Base-by-base conservation (phyloP, 2,888 invertebrate genomes). In the Candidula unifasciata region DNA sequence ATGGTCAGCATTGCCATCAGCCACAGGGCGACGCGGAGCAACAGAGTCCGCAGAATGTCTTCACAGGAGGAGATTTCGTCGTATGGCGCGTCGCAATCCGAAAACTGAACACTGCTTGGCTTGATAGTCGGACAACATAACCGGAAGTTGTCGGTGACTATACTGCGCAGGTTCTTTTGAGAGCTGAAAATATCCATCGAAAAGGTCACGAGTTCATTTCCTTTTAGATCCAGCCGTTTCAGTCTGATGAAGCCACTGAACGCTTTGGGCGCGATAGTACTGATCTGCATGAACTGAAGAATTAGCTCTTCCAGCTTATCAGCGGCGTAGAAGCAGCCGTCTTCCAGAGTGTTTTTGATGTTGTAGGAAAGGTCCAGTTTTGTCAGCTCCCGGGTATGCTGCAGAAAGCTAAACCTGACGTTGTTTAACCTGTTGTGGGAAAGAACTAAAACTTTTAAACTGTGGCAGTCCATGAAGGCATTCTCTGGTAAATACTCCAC, bases 61-160 rank as follows among this genome's bases (percentile, higher is more conserved):
- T 71, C 74, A 57, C 86, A 86, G 3, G 86, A 86, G 10, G 84
- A 84, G n/a, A 84, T 81, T 27, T 86, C 84, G 21, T 86, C 84
- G n/a, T 35, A 60, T 0, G 86, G 86, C 3, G 86, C 84, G 1
- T 33, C n/a, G 57, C 86, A 86, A 5, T 64, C 37, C 5, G 35
- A 21, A 37, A 37, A 18, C 35, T 79, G 60, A 27, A 82, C 35
- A 24, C 66, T 57, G 16, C 73, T 73, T 0, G 86, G 84, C 2
- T 78, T 78, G 2, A 78, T 60, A 21, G 78, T n/a, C 13, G 68
- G 27, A 66, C 86, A 86, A 44, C 86, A 86, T 30, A 86, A 68
- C 21, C 78, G 81, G 35, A 78, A 81, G 60, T 86, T 84, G 44
- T 86, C 82, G 0, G 86, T 84, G 37, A 66, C 66, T 44, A 86